Conservation (phyloP, 2,797 vertebrate genomes). For the Percopsis omiscomaycus region DNA sequence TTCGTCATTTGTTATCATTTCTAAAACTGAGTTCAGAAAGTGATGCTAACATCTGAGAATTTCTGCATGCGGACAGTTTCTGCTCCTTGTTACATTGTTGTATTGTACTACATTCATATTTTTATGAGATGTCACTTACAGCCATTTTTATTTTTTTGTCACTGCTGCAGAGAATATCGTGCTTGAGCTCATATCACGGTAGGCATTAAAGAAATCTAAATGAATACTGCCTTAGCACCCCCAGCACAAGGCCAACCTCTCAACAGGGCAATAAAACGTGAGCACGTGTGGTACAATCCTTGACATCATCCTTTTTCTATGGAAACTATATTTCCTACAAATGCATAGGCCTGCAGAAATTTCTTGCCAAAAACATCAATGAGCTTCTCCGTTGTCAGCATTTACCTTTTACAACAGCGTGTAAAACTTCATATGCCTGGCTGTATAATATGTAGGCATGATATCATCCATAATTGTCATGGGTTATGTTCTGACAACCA, state of each 20-base stretch:
- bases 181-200: constrained; percentile 44
- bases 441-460: constrained; percentile 46
- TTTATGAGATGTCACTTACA: not conserved
- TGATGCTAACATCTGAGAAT: not conserved
- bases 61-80: not conserved
- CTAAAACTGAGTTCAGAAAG: not conserved
- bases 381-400: constrained; percentile 26
- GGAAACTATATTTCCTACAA: constrained; percentile 55
- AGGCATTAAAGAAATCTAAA: constrained; percentile 4
- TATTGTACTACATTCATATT: not conserved
- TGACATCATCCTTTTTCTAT: constrained; percentile 55
- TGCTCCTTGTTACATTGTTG: constrained; percentile 2
- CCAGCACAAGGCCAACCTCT: constrained; percentile 28
- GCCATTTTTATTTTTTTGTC: no score
- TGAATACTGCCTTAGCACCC: constrained; percentile 2
- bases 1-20: not conserved
- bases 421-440: constrained; percentile 39
- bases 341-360: constrained; percentile 32
- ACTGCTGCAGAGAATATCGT: not conserved
- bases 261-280: constrained; percentile 47
- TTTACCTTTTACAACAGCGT: constrained; percentile 54
- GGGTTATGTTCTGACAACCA: constrained; percentile 32
- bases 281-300: constrained; percentile 54
- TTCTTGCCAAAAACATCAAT: constrained; percentile 59
- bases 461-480: constrained; percentile 47